phyloP scores from a whole-genome alignment of 2,113 vertebrate species.

The Fukomys damarensis region DNA sequence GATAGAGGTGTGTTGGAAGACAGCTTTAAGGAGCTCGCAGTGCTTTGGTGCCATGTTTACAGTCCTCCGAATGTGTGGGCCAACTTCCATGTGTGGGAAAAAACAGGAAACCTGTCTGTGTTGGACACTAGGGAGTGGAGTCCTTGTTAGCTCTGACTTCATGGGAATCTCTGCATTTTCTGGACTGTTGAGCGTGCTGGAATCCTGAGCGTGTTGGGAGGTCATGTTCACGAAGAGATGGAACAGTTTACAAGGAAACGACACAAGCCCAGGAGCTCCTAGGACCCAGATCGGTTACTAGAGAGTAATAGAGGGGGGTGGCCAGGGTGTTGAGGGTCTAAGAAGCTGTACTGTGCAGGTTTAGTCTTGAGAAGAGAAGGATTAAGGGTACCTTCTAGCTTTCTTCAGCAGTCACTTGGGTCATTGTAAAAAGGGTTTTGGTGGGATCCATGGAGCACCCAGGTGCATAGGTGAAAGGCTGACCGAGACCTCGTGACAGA shows the following conservation, averaged over 20 bases:
- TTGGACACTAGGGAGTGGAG: rapidly evolving
- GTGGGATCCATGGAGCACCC: background rate
- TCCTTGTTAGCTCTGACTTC: background rate
- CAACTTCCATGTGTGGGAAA: background rate
- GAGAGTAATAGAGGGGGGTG: no score
- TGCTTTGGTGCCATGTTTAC: background rate
- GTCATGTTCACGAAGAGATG: background rate
- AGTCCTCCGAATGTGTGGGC: background rate
- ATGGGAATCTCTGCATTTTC: background rate
- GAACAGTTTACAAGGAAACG: background rate
- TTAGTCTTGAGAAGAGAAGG: background rate
- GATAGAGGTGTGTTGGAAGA: background rate
- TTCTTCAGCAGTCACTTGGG: background rate
- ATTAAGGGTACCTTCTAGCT: background rate
- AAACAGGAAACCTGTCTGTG: background rate
- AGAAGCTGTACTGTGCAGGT: background rate
- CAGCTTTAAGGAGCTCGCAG: background rate
- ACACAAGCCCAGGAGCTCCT: background rate
- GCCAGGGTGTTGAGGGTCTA: background rate
- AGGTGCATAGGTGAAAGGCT: background rate
- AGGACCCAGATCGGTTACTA: background rate
- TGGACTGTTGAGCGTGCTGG: background rate
- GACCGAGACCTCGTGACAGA: background rate
- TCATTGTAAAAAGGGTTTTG: background rate
- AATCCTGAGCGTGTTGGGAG: background rate